Percentiles rank a stretch among this genome's conserved stretches.
These are phyloP conservation scores for Aporrectodea caliginosa DNA, from an alignment of 1,140 invertebrate genomes.

Conservation along the genomic window DNA sequence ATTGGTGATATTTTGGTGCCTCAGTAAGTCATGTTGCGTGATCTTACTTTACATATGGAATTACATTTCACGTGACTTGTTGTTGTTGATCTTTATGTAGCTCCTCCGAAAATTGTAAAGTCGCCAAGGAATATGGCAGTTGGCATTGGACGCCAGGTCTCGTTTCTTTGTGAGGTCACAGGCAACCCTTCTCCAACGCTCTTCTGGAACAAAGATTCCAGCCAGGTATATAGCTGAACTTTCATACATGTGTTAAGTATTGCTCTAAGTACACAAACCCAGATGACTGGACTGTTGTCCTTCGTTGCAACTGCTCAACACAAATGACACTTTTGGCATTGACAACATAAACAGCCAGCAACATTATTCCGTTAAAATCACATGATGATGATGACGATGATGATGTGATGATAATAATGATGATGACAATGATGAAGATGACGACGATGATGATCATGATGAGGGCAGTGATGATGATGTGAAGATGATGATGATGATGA, in stretches of 20 bases:
- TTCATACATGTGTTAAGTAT: too few relatives aligned
- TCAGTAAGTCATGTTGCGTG: too few relatives aligned
- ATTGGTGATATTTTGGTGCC: too few relatives aligned
- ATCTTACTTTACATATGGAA: too few relatives aligned
- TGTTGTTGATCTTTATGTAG: slow-evolving; percentile 57
- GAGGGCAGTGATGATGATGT: background rate
- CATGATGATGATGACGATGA: background rate
- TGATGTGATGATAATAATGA: background rate
- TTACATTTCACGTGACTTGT: too few relatives aligned
- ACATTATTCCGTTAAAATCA: too few relatives aligned
- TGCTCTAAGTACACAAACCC: too few relatives aligned
- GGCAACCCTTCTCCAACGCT: slow-evolving; percentile 80
- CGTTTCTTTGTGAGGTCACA: slow-evolving; percentile 64
- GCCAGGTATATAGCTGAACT: slow-evolving; percentile 9
- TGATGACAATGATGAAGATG: background rate
- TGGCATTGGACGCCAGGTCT: slow-evolving; percentile 60
- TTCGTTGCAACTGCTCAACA: too few relatives aligned
- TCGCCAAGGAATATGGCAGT: slow-evolving; percentile 73
- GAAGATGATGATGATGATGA: slow-evolving; percentile 3
- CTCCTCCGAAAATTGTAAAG: slow-evolving; percentile 72
- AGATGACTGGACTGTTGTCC: too few relatives aligned
- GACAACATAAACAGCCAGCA: too few relatives aligned
- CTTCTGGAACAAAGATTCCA: slow-evolving; percentile 63
- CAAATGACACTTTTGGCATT: too few relatives aligned
- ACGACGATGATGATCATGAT: background rate